Conservation (phyloP, 2,888 invertebrate species). For the Hyles lineata region DNA sequence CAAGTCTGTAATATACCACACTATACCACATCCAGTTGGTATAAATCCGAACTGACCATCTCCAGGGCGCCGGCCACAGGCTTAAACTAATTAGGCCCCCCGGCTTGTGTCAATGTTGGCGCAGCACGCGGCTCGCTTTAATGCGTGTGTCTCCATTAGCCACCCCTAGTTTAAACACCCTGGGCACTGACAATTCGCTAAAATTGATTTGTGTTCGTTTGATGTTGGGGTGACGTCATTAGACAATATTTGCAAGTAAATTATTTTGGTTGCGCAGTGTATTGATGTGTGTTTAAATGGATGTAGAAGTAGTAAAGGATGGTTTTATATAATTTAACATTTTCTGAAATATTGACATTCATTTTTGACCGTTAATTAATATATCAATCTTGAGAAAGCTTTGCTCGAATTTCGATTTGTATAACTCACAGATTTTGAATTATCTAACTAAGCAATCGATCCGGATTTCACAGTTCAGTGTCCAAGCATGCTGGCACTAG, state of each 20-base stretch:
- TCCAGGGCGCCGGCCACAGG: constrained; percentile 68
- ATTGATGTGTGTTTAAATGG: not conserved
- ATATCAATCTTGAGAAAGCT: too few species aligned
- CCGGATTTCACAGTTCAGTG: too few species aligned
- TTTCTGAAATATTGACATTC: too few species aligned
- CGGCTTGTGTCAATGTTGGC: constrained; percentile 79
- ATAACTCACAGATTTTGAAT: too few species aligned
- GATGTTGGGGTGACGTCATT: constrained; percentile 43
- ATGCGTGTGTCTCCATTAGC: constrained; percentile 84
- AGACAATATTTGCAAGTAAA: constrained; percentile 28
- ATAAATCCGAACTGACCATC: constrained; percentile 50
- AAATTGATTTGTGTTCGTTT: constrained; percentile 81
- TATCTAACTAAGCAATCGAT: too few species aligned
- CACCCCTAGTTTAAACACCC: constrained; percentile 78
- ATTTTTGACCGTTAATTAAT: too few species aligned
- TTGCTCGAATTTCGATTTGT: too few species aligned
- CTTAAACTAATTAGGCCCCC: constrained; percentile 84
- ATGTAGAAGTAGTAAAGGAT: too few species aligned
- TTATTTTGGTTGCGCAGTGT: constrained; percentile 4
- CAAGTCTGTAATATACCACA: too few species aligned
- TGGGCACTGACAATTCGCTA: constrained; percentile 77
- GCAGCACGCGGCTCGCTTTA: constrained; percentile 78
- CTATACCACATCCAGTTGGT: constrained; percentile 42
- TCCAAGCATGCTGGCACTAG: too few species aligned
- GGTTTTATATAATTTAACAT: too few species aligned